Evolutionary conservation across 2,113 vertebrate species (phyloP), one percentile per base, ranked within the genome.

Genomic region (Rutilus rutilus): DNA sequence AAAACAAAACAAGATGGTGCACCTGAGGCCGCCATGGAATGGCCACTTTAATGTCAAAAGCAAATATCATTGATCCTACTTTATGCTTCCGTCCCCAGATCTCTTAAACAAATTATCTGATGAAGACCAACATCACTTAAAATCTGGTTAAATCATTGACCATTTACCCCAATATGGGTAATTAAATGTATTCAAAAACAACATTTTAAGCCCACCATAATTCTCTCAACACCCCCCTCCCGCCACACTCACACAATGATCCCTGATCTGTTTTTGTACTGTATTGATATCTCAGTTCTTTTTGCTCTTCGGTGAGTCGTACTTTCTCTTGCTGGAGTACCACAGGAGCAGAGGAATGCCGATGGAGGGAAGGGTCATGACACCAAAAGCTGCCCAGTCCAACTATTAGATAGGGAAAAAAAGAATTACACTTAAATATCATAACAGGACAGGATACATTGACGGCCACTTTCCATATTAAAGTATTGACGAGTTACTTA

Each of bases 261-360:
- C 73, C 50, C 74, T 47, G 30, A 82, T 76, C 60, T 27, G 39
- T 50, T 67, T 36, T 81, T 62, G 36, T 52, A 12, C n/a, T n/a
- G 27, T 23, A 39, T n/a, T 25, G 10, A 59, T 14, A 33, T 59
- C 23, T 52, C 54, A 99, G 94, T 98, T 98, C 94, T 98, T 99
- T 94, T 98, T 99, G 89, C 93, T 87, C 87, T 97, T 98, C 42
- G 97, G 95, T 0, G 96, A 96, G 92, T 99, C 97, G 0, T 99
- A 99, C 85, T 99, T 99, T 54, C 97, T 96, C 91, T 99, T 99
- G 95, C 98, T 99, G 5, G 98, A 99, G 89, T 97, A 99, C 97
- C 98, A 99, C 42, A 99, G 92, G n/a, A 99, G 95, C 89, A 99
- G 95, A 0, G 98, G 98, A 91, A 99, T 97, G 30, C 97, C 98